Evolutionary conservation across 1,140 invertebrate genomes (phyloP).

Genomic region (Triops cancriformis): DNA sequence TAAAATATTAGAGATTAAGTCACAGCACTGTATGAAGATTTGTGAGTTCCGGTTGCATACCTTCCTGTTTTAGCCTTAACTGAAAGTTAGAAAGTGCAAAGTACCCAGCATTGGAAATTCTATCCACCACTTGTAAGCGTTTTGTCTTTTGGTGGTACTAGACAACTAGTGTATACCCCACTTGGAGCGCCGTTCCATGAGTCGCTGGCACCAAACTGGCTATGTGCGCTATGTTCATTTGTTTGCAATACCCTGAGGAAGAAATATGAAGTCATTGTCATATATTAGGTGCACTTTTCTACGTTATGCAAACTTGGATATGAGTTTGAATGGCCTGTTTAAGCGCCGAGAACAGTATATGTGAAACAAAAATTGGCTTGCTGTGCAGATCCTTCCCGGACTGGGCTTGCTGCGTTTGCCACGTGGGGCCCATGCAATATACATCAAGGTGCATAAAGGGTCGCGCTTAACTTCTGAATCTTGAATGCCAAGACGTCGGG

Average conservation of each 20-base stretch:
- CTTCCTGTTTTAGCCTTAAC: background rate
- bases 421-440: constrained; percentile 12
- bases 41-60: background rate
- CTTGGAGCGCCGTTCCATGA: background rate
- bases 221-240: background rate
- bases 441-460: constrained; percentile 5
- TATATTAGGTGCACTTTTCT: background rate
- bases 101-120: background rate
- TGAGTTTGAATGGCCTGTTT: constrained; percentile 10
- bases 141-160: background rate
- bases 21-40: background rate
- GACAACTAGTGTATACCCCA: background rate
- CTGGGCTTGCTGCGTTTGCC: background rate
- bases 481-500: background rate
- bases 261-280: constrained; percentile 14
- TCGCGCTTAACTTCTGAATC: constrained; percentile 5
- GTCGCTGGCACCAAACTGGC: background rate
- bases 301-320: constrained; percentile 1
- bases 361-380: background rate
- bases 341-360: constrained; percentile 5
- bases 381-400: constrained; percentile 1
- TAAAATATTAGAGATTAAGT: constrained; percentile 8
- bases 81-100: background rate
- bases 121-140: background rate
- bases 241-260: background rate